Evolutionary conservation across 1,140 invertebrate species (phyloP), one percentile per base, ranked within the genome.

Genomic region (Scaptomyza montana): DNA sequence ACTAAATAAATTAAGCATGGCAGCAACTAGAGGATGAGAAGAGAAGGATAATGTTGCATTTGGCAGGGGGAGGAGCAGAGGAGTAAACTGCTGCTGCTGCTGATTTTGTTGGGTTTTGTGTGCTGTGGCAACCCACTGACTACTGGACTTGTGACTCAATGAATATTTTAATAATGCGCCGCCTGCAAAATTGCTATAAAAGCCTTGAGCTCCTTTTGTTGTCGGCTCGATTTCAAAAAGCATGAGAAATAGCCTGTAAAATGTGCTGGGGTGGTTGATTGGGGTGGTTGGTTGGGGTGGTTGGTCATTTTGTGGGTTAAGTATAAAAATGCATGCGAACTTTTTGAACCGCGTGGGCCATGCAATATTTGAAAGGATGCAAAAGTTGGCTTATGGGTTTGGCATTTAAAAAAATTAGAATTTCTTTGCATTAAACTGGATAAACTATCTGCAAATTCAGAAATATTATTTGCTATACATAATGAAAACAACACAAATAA

Each of bases 1-100:
- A 87, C 78, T 75, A 86, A 54, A 87, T 87, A 87, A 87, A 86
- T 86, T 86, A 66, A 87, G 76, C 75, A 78, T 77, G 78, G 56
- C 82, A 78, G 72, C 50, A 19, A 30, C 59, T 57, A 41, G 13
- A 45, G 46, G 19, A 28, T 30, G 49, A 45, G 28, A 1, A 1
- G 25, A 19, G 9, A 13, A 25, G 5, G 13, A 39, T 25, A 25
- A 25, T 21, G 16, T 33, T 33, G 30, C 5, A 33, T 1, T 2
- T 7, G 30, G 30, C 30, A 7, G 25, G 30, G 13, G 13, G 39
- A 2, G 41, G 39, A 12, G 30, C 13, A 12, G 39, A 2, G 41
- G 39, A 12, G 30, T 25, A 12, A 7, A 45, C 50, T 51, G 50
- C 25, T 25, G 28, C 13, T 25, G 36, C 45, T 28, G 16, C 16